Conservation (phyloP, 2,888 invertebrate genomes). For the Meghimatium bilineatum region DNA sequence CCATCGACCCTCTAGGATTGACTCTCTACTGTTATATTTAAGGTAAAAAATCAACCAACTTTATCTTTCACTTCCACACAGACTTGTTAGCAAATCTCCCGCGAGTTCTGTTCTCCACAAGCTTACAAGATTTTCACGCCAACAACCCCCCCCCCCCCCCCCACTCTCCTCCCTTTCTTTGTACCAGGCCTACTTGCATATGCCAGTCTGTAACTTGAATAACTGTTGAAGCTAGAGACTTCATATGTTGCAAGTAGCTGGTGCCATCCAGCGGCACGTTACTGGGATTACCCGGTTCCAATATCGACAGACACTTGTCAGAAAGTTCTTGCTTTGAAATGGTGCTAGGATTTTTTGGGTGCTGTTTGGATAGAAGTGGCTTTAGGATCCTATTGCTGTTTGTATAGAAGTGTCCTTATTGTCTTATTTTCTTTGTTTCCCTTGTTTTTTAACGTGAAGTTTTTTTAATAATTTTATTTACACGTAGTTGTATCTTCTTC, state of each 20-base stretch:
- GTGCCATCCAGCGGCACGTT: conserved; percentile 11
- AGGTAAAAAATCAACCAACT: not conserved
- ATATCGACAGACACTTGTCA: conserved; percentile 14
- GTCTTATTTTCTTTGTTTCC: too few relatives aligned
- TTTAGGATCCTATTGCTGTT: too few relatives aligned
- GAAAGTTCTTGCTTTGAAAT: not conserved
- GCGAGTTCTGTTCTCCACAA: not conserved
- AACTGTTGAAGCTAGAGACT: not conserved
- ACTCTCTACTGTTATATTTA: not conserved
- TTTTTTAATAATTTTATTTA: too few relatives aligned
- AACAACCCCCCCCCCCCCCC: too few relatives aligned
- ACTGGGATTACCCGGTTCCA: conserved; percentile 37
- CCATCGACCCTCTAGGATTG: not conserved
- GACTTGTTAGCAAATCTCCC: not conserved
- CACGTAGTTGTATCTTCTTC: too few relatives aligned
- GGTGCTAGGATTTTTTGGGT: too few relatives aligned
- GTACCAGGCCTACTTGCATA: not conserved
- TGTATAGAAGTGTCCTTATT: too few relatives aligned
- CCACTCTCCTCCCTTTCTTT: too few relatives aligned
- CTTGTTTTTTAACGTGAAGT: too few relatives aligned
- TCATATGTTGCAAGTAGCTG: conserved; percentile 1
- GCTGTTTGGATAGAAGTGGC: too few relatives aligned
- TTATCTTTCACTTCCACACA: not conserved
- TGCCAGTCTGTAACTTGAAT: conserved; percentile 4
- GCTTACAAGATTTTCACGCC: not conserved